A percentile compares a stretch with the other conserved stretches of the same genome.
Evolutionary conservation across 2,888 invertebrate species (phyloP).

Genomic region (Aelia acuminata): DNA sequence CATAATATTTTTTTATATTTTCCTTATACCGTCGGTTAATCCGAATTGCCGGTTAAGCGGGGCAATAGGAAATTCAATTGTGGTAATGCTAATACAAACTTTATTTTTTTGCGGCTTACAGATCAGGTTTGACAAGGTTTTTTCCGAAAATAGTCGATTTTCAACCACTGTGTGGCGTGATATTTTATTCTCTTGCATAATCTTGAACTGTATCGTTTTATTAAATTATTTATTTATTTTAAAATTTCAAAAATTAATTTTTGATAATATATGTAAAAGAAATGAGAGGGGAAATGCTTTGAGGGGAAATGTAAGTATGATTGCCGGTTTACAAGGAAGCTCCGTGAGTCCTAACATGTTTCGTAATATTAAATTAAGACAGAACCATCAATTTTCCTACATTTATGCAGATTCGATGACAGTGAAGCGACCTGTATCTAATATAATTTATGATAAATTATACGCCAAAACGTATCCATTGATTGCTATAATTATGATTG

Average conservation of each 20-base stretch:
- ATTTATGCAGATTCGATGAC: slow-evolving; percentile 4
- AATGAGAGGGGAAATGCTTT: background rate
- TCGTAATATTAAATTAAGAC: slow-evolving; percentile 15
- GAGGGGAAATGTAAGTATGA: background rate
- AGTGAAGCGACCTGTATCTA: background rate
- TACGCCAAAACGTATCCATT: background rate
- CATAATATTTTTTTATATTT: no score
- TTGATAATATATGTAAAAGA: background rate
- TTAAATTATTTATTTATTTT: background rate
- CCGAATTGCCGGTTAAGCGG: no score
- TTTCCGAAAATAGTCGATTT: no score
- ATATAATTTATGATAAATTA: slow-evolving; percentile 36
- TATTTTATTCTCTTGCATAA: background rate
- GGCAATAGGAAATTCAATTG: no score
- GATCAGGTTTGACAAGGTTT: no score
- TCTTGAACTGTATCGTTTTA: background rate
- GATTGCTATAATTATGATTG: background rate
- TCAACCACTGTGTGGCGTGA: background rate
- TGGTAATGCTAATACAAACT: no score
- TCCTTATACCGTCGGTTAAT: no score
- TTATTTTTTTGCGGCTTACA: no score
- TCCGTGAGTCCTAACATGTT: background rate
- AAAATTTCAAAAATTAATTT: slow-evolving; percentile 7
- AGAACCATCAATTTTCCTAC: background rate
- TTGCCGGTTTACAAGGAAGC: background rate